Evolutionary conservation across 2,888 invertebrate genomes (phyloP).

Genomic region (Cerceris rybyensis): DNA sequence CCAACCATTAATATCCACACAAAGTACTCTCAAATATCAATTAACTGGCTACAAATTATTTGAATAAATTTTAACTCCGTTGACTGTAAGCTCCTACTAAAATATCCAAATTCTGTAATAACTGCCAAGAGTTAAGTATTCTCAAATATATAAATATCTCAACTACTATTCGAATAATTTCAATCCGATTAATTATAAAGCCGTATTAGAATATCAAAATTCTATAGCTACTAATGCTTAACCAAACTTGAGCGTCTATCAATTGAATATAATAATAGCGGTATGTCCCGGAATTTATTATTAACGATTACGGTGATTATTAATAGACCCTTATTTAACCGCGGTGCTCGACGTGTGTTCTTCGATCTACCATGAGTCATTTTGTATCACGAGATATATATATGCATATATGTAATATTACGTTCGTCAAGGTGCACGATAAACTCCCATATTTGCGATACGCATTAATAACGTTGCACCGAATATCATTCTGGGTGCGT

Average conservation of each 20-base stretch:
- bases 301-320: conserved; percentile 3
- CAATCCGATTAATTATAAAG: no score
- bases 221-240: no score
- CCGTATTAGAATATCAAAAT: no score
- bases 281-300: not conserved
- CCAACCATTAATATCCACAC: no score
- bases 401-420: not conserved
- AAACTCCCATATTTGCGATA: not conserved
- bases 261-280: not conserved
- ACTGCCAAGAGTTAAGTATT: no score
- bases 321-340: conserved; percentile 4
- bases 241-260: not conserved
- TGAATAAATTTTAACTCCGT: no score
- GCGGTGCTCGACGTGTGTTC: not conserved
- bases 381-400: not conserved
- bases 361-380: not conserved
- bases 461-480: not conserved
- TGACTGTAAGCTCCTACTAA: no score
- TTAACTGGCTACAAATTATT: no score
- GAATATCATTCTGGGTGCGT: not conserved
- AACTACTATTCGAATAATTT: no score
- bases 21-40: no score
- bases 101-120: no score
- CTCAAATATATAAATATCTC: no score
- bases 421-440: conserved; percentile 3